A percentile compares a stretch with the other conserved stretches of the same genome.
These are phyloP conservation scores for Drosophila repleta DNA, from an alignment of 1,140 invertebrate genomes.

Conservation along the genomic window DNA sequence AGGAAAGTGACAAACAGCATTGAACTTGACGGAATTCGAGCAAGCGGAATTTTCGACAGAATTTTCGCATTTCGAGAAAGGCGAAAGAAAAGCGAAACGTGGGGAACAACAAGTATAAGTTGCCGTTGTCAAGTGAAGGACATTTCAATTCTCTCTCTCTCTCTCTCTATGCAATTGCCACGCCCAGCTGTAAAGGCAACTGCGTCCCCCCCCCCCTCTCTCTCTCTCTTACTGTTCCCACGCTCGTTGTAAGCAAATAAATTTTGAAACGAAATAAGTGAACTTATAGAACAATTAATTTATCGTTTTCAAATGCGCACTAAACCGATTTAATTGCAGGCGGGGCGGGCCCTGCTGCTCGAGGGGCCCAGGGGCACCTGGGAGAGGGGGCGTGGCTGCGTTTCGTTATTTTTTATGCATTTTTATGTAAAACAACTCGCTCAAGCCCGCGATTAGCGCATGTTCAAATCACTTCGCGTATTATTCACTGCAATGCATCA, in stretches of 20 bases:
- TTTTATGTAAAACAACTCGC: constrained; percentile 46
- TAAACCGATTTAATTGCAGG: constrained; percentile 39
- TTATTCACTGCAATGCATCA: constrained; percentile 29
- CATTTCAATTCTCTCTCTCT: constrained; percentile 9
- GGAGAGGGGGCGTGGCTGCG: constrained; percentile 16
- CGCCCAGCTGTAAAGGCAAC: too few relatives aligned
- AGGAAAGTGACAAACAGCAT: constrained; percentile 19
- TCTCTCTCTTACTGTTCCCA: background rate
- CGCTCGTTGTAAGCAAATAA: constrained; percentile 20
- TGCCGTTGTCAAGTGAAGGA: constrained; percentile 1
- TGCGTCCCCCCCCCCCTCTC: too few relatives aligned
- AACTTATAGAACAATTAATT: constrained; percentile 39
- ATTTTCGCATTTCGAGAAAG: background rate
- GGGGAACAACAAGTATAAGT: background rate
- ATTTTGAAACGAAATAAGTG: constrained; percentile 28
- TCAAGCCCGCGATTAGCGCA: constrained; percentile 20
- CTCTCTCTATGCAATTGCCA: background rate
- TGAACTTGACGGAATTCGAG: constrained; percentile 37
- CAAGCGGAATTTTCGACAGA: background rate
- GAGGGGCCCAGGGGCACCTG: background rate
- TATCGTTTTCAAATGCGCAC: constrained; percentile 50
- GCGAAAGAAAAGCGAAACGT: too few relatives aligned
- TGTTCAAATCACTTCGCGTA: constrained; percentile 35
- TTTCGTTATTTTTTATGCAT: constrained; percentile 31
- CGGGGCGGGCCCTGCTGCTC: background rate